Conservation (phyloP, 2,888 invertebrate species). For the Pandemis corylana region DNA sequence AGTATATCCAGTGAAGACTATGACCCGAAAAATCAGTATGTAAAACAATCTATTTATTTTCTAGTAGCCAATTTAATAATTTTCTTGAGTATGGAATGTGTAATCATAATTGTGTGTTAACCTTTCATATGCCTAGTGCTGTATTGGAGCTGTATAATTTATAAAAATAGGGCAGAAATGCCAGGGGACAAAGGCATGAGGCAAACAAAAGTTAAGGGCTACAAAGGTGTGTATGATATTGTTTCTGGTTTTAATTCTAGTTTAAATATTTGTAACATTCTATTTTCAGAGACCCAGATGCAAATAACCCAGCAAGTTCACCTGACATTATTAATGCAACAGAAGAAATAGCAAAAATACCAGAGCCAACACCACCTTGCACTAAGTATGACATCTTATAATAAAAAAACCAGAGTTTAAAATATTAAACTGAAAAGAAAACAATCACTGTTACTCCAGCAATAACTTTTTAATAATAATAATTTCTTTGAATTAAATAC, state of each 20-base stretch:
- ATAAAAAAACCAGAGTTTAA: neutral
- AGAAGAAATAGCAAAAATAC: neutral
- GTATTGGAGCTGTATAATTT: too few relatives aligned
- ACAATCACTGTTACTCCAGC: too few relatives aligned
- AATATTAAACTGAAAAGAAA: too few relatives aligned
- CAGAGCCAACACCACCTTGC: constrained; percentile 50
- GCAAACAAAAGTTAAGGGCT: too few relatives aligned
- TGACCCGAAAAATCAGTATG: constrained; percentile 9
- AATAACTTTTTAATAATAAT: too few relatives aligned
- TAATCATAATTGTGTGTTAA: too few relatives aligned
- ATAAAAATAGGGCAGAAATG: too few relatives aligned
- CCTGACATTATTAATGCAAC: neutral
- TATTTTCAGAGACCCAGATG: constrained; percentile 15
- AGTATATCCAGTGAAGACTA: neutral
- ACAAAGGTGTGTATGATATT: too few relatives aligned
- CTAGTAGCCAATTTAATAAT: neutral
- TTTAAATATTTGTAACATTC: neutral
- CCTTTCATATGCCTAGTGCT: too few relatives aligned
- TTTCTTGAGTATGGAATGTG: neutral
- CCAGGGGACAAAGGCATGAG: too few relatives aligned
- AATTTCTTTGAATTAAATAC: too few relatives aligned
- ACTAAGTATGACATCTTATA: constrained; percentile 46
- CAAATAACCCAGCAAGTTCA: constrained; percentile 5
- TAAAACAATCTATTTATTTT: neutral
- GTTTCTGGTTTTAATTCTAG: neutral